Percentiles rank a stretch among this genome's conserved stretches.
These are phyloP conservation scores for Nesoenas mayeri DNA, from an alignment of 2,113 vertebrate genomes.

Conservation along the genomic window DNA sequence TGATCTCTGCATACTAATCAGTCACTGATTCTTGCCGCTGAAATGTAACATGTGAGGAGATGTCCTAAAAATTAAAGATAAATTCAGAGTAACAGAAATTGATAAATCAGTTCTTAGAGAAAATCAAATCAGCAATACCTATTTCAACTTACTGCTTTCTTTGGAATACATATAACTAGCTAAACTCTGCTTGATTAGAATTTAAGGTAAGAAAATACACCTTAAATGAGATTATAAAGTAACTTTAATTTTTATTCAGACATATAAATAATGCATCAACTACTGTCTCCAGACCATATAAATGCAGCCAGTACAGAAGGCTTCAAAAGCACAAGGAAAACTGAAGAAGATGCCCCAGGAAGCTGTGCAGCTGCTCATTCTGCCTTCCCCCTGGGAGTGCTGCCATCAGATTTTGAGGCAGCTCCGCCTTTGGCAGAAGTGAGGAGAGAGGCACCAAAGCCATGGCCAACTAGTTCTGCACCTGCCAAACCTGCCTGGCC, in stretches of 20 bases:
- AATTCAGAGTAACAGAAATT: neutral
- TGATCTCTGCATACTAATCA: neutral
- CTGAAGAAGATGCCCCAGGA: neutral
- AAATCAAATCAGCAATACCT: neutral
- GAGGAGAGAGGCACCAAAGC: fast-evolving
- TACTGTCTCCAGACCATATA: neutral
- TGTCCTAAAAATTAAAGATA: neutral
- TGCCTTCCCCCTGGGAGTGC: neutral
- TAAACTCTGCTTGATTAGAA: neutral
- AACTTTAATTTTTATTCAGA: neutral
- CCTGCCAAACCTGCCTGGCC: neutral
- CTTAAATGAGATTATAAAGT: neutral
- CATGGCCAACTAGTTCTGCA: neutral
- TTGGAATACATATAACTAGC: neutral
- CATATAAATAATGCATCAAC: neutral
- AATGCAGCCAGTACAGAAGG: neutral
- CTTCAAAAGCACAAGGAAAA: neutral
- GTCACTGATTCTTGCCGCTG: neutral
- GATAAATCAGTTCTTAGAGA: neutral
- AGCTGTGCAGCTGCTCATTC: neutral
- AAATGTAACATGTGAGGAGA: neutral
- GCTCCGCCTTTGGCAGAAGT: neutral
- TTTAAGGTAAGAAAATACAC: neutral
- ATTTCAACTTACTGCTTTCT: neutral
- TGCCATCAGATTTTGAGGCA: neutral